Base-by-base conservation (phyloP, 2,797 vertebrate species). In the Lycodopsis pacificus region DNA sequence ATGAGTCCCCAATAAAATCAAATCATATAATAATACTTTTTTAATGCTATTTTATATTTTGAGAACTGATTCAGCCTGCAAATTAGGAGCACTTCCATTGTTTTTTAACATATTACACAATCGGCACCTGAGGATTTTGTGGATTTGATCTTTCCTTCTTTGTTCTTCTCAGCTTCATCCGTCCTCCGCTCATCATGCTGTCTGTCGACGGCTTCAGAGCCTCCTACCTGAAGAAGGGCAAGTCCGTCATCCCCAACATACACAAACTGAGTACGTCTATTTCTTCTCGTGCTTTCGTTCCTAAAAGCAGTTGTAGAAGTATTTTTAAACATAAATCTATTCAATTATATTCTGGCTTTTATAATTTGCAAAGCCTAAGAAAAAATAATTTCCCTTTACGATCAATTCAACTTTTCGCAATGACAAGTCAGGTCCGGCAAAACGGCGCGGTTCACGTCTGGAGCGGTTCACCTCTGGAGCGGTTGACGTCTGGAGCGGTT, bases 121-220 rank as follows among this genome's bases (percentile, higher is more conserved):
- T 9, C 8, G 2, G 36, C 36, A 36, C 38, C 14, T 30, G 30
- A 5, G 30, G 30, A 30, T 30, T 30, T 30, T 54, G n/a, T 56
- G 40, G 42, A 0, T 14, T 42, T 15, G 34, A 2, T 46, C 15
- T 64, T 6, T 81, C 17, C 7, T 0, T 76, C 88, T 5, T 40
- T 14, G 19, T 73, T 22, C 2, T 34, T 49, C 20, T 9, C 90
- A 99, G 98, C 71, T 99, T 99, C 80, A 79, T 95, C 66, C 97
- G 96, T 3, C 97, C 98, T 72, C 98, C 98, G 1, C 93, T 99
- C 89, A 98, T 99, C 90, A 98, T 99, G 93, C 92, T 99, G 84
- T 99, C 98, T 2, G 96, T 99, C 13, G 98, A 99, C 49, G 98
- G 98, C 1, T 99, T 99, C 89, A 96, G 98, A 25, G 96, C 97